A percentile compares a stretch with the other conserved stretches of the same genome.
These are phyloP conservation scores for Acanthacorydalis orientalis DNA, from an alignment of 2,888 invertebrate genomes.

Conservation along the genomic window DNA sequence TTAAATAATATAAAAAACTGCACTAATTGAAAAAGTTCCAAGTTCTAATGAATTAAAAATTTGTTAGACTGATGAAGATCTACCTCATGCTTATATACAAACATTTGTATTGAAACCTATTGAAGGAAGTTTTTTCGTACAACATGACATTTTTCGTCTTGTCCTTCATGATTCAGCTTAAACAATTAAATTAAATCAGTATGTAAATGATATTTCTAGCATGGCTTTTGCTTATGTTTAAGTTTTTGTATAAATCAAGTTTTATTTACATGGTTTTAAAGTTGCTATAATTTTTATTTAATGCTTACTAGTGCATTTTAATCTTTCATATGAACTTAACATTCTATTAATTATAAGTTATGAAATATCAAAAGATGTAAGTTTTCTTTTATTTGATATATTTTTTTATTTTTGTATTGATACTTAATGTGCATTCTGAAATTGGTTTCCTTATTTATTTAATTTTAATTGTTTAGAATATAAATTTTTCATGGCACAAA, in stretches of 20 bases:
- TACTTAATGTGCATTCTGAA: too few species aligned
- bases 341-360: too few species aligned
- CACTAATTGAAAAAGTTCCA: neutral
- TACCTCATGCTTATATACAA: conserved; percentile 85
- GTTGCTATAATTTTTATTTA: neutral
- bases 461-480: too few species aligned
- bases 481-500: too few species aligned
- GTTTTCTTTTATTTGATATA: too few species aligned
- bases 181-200: conserved; percentile 13
- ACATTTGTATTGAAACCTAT: conserved; percentile 84
- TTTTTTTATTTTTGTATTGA: too few species aligned
- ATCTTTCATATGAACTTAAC: too few species aligned
- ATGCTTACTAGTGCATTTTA: neutral
- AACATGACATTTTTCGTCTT: conserved; percentile 89
- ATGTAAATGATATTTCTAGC: conserved; percentile 8
- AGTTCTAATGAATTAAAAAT: neutral
- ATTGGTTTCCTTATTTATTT: too few species aligned
- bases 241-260: too few species aligned
- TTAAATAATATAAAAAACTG: conserved; percentile 2
- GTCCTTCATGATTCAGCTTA: conserved; percentile 68
- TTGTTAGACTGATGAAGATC: conserved; percentile 85
- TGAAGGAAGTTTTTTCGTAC: conserved; percentile 78
- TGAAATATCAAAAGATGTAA: too few species aligned
- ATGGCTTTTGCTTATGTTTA: neutral
- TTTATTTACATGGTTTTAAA: neutral